Evolutionary conservation across 2,113 vertebrate species (phyloP).

Genomic region (Nipponia nippon): DNA sequence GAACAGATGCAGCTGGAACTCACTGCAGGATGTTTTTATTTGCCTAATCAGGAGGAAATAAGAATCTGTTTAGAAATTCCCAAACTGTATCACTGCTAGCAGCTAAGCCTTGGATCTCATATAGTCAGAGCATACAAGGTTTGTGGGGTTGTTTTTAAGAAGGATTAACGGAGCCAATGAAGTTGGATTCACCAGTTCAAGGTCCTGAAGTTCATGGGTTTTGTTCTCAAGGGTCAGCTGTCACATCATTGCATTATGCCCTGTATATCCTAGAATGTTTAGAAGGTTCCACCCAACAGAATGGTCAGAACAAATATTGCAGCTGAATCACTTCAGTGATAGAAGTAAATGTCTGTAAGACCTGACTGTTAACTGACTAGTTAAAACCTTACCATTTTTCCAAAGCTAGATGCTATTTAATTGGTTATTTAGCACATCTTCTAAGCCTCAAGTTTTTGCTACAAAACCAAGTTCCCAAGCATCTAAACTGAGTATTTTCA

Average conservation of each 20-base stretch:
- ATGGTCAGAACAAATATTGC: background rate
- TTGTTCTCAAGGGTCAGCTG: background rate
- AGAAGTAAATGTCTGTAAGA: background rate
- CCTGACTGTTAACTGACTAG: background rate
- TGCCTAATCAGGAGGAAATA: background rate
- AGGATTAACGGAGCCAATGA: background rate
- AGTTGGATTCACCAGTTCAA: background rate
- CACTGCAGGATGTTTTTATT: background rate
- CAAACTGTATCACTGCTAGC: background rate
- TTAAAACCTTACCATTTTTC: background rate
- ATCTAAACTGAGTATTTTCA: background rate
- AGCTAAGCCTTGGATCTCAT: background rate
- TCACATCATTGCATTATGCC: background rate
- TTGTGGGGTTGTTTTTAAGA: background rate
- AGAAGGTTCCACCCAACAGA: background rate
- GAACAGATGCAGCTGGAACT: conserved; percentile 4
- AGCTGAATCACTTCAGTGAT: background rate
- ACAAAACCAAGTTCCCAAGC: background rate
- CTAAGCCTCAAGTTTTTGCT: background rate
- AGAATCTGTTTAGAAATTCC: background rate
- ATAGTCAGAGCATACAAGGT: background rate
- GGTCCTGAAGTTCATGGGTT: background rate
- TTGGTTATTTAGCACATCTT: background rate
- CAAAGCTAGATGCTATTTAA: background rate
- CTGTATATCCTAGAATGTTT: background rate